These are phyloP conservation scores for Leptinotarsa tumamoca DNA, from an alignment of 2,888 invertebrate genomes.

Conservation along the genomic window DNA sequence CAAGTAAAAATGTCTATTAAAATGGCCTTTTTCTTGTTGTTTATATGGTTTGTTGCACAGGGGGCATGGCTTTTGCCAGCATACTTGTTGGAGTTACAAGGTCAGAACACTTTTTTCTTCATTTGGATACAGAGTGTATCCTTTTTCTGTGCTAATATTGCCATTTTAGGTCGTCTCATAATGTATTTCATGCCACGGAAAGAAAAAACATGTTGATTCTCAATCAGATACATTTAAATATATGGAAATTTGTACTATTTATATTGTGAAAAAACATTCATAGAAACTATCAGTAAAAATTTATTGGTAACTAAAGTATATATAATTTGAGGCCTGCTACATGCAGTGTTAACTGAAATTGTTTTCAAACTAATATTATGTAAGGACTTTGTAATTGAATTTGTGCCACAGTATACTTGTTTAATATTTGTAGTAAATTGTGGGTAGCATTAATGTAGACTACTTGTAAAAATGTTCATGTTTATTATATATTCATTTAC, in stretches of 20 bases:
- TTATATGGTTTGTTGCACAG: conserved; percentile 80
- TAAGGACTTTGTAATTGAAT: no score
- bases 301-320: background rate
- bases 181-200: conserved; percentile 60
- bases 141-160: conserved; percentile 87
- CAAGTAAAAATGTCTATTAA: conserved; percentile 72
- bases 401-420: no score
- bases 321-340: no score
- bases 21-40: conserved; percentile 68
- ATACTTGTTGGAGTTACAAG: conserved; percentile 91
- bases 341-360: no score
- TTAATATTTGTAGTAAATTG: no score
- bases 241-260: background rate
- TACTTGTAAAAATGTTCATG: no score
- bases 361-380: background rate
- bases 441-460: no score
- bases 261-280: background rate
- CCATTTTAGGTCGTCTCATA: conserved; percentile 64
- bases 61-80: conserved; percentile 90
- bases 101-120: conserved; percentile 82
- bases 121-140: conserved; percentile 87
- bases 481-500: no score
- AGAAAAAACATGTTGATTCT: conserved; percentile 39
- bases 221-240: background rate
- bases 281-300: background rate